These are phyloP conservation scores for Tryphoninae sp. DNA, from an alignment of 2,888 invertebrate species.

Conservation along the genomic window DNA sequence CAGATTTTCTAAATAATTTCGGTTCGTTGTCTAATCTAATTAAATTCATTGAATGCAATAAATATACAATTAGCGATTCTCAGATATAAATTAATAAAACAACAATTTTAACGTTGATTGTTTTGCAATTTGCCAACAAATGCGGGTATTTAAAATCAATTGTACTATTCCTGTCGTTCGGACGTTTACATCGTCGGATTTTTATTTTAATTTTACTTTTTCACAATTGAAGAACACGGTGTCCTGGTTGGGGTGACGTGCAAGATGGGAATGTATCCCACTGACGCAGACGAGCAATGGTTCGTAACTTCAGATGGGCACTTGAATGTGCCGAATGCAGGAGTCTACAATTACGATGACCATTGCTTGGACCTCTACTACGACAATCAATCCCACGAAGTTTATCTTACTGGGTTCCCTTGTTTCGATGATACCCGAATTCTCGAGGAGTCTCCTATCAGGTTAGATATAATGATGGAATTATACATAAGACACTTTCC, in stretches of 20 bases:
- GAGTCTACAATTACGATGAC: conserved; percentile 65
- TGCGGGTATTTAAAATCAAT: too few relatives aligned
- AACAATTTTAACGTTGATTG: too few relatives aligned
- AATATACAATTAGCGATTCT: too few relatives aligned
- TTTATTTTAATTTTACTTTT: too few relatives aligned
- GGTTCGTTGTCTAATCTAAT: conserved; percentile 38
- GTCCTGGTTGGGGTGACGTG: conserved; percentile 72
- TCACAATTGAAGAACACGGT: conserved; percentile 73
- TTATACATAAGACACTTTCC: too few relatives aligned
- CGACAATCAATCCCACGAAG: conserved; percentile 41
- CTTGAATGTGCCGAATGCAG: conserved; percentile 65
- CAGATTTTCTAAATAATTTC: conserved; percentile 22
- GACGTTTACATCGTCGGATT: too few relatives aligned
- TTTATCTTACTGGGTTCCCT: conserved; percentile 68
- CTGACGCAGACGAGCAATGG: conserved; percentile 69
- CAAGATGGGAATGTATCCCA: conserved; percentile 65
- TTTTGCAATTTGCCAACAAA: too few relatives aligned
- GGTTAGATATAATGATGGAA: conserved; percentile 21
- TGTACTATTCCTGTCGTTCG: too few relatives aligned
- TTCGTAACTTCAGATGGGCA: conserved; percentile 70
- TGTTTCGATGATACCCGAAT: conserved; percentile 72
- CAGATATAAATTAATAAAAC: too few relatives aligned
- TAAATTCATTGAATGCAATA: neutral
- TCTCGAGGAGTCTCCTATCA: conserved; percentile 22
- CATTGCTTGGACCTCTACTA: conserved; percentile 77